These are phyloP conservation scores for Silurus asotus DNA, from an alignment of 2,113 vertebrate genomes.

Conservation along the genomic window DNA sequence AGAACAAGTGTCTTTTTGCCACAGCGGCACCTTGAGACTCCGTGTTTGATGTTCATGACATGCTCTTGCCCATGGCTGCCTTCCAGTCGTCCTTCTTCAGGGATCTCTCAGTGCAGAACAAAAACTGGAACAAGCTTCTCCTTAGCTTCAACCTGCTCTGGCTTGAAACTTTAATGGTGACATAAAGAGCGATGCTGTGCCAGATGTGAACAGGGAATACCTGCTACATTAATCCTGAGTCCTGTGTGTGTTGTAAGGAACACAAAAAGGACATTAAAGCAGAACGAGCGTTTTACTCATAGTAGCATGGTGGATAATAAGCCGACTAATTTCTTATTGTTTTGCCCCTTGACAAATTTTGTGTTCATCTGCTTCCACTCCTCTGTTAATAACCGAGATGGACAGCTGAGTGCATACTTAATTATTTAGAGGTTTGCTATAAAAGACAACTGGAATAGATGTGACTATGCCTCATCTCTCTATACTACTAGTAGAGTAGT, in stretches of 20 bases:
- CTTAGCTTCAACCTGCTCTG: constrained; percentile 55
- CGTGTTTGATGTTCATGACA: constrained; percentile 67
- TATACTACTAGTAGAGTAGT: neutral
- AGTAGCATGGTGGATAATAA: constrained; percentile 28
- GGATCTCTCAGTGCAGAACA: constrained; percentile 63
- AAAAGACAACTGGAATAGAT: constrained; percentile 6
- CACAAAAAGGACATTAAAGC: constrained; percentile 4
- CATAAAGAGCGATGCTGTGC: constrained; percentile 40
- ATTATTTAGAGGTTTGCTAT: constrained; percentile 70
- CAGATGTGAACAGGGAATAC: constrained; percentile 60
- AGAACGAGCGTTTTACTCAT: constrained; percentile 7
- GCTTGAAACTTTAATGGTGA: constrained; percentile 77
- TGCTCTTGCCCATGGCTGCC: constrained; percentile 75
- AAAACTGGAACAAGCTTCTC: constrained; percentile 42
- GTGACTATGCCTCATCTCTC: neutral
- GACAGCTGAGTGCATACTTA: constrained; percentile 59
- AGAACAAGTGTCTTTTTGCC: constrained; percentile 67
- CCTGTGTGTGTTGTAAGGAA: constrained; percentile 51
- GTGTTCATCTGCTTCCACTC: constrained; percentile 54
- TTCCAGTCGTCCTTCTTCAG: constrained; percentile 66
- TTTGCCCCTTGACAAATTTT: constrained; percentile 65
- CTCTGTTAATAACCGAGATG: constrained; percentile 46
- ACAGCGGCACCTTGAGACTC: constrained; percentile 66
- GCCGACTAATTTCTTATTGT: constrained; percentile 44
- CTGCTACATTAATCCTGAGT: constrained; percentile 42